Conservation (phyloP, 1,140 invertebrate genomes). For the Proctacanthus coquilletti region DNA sequence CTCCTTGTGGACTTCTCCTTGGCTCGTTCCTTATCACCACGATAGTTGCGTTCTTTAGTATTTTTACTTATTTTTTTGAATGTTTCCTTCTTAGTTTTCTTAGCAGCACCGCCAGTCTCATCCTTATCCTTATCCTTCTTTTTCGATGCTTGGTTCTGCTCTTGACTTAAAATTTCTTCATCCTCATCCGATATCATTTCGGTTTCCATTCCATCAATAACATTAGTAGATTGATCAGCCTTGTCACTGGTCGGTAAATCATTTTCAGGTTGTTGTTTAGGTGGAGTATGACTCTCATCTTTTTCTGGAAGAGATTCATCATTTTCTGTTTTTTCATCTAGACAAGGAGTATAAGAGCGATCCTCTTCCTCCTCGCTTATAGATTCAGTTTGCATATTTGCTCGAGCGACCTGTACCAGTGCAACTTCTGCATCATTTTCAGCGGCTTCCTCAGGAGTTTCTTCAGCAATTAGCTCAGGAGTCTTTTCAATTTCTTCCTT, state of each 20-base stretch:
- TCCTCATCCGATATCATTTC: constrained; percentile 57
- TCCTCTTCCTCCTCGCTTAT: constrained; percentile 23
- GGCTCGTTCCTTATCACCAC: constrained; percentile 43
- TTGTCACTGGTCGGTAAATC: neutral
- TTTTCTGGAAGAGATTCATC: constrained; percentile 9
- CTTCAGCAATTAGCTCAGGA: constrained; percentile 4
- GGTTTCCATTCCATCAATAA: constrained; percentile 45
- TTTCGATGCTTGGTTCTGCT: constrained; percentile 15
- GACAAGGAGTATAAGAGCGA: constrained; percentile 46
- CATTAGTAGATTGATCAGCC: constrained; percentile 24
- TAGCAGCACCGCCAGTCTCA: constrained; percentile 19
- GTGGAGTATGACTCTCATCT: constrained; percentile 4
- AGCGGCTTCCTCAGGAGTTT: constrained; percentile 10
- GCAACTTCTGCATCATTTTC: constrained; percentile 3
- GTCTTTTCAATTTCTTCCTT: constrained; percentile 8
- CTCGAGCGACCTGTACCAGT: too few relatives aligned
- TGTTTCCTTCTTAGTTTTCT: constrained; percentile 31
- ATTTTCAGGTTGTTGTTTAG: constrained; percentile 1
- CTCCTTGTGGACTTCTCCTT: constrained; percentile 17
- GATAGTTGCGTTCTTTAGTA: constrained; percentile 66
- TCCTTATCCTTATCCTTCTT: constrained; percentile 26
- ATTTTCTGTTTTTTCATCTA: constrained; percentile 39
- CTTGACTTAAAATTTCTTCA: constrained; percentile 30
- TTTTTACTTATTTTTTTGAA: constrained; percentile 72
- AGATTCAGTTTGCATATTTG: constrained; percentile 3